Percentiles rank a stretch among this genome's conserved stretches.
phyloP scores from a whole-genome alignment of 2,113 vertebrate species.

The Ramphastos sulfuratus region DNA sequence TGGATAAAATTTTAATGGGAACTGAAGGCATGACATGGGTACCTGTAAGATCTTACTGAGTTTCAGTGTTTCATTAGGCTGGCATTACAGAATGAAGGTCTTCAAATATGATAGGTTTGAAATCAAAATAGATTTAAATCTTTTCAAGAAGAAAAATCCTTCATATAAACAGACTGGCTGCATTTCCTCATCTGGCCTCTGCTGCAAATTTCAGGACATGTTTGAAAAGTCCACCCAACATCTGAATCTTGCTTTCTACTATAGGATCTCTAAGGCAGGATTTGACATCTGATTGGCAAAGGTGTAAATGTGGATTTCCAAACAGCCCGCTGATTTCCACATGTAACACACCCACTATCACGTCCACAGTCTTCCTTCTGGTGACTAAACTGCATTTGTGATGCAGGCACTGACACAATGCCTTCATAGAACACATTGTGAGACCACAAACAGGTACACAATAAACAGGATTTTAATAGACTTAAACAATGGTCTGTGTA shows the following conservation, averaged over 20 bases:
- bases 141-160: neutral
- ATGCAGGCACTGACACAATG: neutral
- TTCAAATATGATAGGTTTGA: rapidly evolving
- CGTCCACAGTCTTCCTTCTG: neutral
- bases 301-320: neutral
- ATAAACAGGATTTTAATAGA: neutral
- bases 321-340: neutral
- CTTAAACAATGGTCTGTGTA: neutral
- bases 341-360: rapidly evolving
- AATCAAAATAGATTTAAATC: neutral
- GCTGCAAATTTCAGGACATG: neutral
- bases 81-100: neutral
- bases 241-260: neutral
- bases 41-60: neutral
- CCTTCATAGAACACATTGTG: neutral
- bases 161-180: neutral
- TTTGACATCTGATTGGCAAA: neutral
- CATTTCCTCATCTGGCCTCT: neutral
- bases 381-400: neutral
- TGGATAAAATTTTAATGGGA: conserved; percentile 36
- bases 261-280: neutral
- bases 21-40: neutral
- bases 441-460: neutral
- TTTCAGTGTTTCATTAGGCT: neutral
- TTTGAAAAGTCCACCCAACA: neutral